Evolutionary conservation across 2,888 invertebrate genomes (phyloP).

Genomic region (Dasypolia templi): DNA sequence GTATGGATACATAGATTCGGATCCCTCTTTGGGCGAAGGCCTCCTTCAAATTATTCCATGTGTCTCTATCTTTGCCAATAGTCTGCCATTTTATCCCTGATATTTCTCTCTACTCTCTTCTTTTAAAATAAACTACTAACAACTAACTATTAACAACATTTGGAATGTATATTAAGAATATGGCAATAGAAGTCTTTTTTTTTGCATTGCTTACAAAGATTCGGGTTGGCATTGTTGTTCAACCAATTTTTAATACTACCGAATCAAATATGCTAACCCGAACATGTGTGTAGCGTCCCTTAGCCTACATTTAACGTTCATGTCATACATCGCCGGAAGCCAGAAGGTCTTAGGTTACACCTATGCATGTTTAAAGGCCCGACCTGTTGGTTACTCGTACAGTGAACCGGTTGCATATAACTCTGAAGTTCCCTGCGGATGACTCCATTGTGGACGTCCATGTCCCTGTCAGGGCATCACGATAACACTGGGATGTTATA

Average conservation of each 20-base stretch:
- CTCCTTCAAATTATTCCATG: too few species aligned
- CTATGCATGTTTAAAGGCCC: neutral
- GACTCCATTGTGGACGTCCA: neutral
- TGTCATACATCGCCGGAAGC: neutral
- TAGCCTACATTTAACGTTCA: neutral
- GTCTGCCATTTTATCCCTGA: too few species aligned
- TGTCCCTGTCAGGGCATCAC: neutral
- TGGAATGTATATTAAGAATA: too few species aligned
- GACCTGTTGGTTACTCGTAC: conserved; percentile 32
- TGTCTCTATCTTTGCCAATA: too few species aligned
- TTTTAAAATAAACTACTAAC: too few species aligned
- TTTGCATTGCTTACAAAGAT: too few species aligned
- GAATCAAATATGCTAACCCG: neutral
- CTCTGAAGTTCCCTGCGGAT: conserved; percentile 11
- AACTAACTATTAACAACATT: too few species aligned
- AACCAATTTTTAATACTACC: neutral
- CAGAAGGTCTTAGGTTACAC: conserved; percentile 8
- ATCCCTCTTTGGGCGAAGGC: too few species aligned
- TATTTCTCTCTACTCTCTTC: too few species aligned
- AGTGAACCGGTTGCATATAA: neutral
- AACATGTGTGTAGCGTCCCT: neutral
- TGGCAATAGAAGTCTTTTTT: too few species aligned
- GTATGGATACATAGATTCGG: neutral
- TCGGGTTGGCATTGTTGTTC: neutral
- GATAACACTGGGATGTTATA: neutral